Evolutionary conservation across 2,113 vertebrate genomes (phyloP).

Genomic region (Cnemophilus loriae): DNA sequence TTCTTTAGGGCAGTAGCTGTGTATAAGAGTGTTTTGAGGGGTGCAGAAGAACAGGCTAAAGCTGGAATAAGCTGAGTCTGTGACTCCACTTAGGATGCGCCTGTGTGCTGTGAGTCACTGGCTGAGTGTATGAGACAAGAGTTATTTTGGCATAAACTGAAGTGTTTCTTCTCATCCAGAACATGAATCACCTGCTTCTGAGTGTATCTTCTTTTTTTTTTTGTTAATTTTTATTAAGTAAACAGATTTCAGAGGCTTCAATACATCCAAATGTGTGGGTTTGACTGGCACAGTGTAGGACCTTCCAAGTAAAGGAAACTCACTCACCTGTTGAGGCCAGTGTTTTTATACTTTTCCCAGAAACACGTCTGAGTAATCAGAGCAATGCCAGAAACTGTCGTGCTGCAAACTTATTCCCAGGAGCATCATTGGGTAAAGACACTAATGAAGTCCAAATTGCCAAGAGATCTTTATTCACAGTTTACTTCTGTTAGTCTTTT

Average conservation of each 20-base stretch:
- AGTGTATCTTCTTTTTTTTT: neutral
- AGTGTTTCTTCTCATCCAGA: neutral
- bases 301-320: neutral
- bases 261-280: neutral
- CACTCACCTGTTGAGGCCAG: neutral
- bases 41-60: neutral
- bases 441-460: neutral
- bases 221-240: neutral
- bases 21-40: neutral
- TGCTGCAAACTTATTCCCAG: neutral
- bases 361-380: constrained; percentile 13
- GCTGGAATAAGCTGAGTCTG: neutral
- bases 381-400: constrained; percentile 21
- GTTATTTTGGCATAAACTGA: neutral
- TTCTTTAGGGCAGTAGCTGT: neutral
- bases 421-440: neutral
- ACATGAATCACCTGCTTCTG: constrained; percentile 4
- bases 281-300: constrained; percentile 6
- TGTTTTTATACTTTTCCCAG: constrained; percentile 9
- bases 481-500: neutral
- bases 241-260: neutral
- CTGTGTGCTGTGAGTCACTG: constrained; percentile 28
- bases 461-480: neutral
- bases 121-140: neutral
- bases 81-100: neutral